Evolutionary conservation across 2,113 vertebrate genomes (phyloP), one percentile per base, ranked within the genome.

Genomic region (Crotophaga sulcirostris): DNA sequence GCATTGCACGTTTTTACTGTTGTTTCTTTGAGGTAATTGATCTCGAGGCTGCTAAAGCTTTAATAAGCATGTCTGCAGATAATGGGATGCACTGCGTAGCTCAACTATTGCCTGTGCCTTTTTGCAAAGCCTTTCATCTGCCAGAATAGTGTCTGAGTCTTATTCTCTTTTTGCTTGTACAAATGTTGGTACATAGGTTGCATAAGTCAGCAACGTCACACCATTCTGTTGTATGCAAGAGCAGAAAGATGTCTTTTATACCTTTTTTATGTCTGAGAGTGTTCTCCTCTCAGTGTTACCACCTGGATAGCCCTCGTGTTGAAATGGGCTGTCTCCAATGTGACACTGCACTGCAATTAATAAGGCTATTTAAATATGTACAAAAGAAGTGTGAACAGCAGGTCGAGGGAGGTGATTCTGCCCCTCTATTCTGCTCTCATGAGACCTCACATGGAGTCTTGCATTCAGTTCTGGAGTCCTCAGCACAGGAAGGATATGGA

Each of bases 91-190:
- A 13, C 52, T 81, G 77, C 58, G 16, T 23, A 70, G 55, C 74
- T 79, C 74, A 55, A 7, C 89, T 56, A 7, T 21, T 59, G 74
- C 84, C 74, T 84, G 62, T 34, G 74, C 49, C 79, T 73, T 84
- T 70, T 16, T 49, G 45, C 70, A 87, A 69, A 94, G 89, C 78
- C 78, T 96, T 95, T 92, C 64, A 80, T 93, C 64, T 94, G 52
- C 59, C 59, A 31, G 72, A 70, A 3, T 6, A 25, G 62, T 9
- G 51, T 33, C 40, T 64, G 87, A 59, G 58, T 13, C 55, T 49
- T 24, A 10, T 70, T 16, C 72, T 86, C 72, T 33, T 74, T 67
- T 59, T 51, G 66, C 56, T 93, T 52, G 6, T 55, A 0, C 63
- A 23, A 40, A 2, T 28, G 29, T 74, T 19, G 34, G 67, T 70